Conservation (phyloP, 2,113 vertebrate species). For the Podarcis muralis region DNA sequence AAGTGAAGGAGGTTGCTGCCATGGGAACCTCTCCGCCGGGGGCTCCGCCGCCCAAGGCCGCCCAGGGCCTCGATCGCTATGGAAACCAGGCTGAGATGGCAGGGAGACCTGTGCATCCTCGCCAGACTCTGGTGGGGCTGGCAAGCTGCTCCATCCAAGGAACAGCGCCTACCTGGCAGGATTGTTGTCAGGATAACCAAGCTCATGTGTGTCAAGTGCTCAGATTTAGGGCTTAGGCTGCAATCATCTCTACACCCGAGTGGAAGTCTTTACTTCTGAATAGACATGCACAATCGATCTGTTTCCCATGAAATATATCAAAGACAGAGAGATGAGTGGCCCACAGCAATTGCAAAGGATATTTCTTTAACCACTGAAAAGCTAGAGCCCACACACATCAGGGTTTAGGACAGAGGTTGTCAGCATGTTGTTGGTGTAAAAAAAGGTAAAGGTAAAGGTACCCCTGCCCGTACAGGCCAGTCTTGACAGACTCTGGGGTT, state of each 20-base stretch:
- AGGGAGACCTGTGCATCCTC: too few species aligned
- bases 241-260: neutral
- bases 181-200: neutral
- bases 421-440: too few species aligned
- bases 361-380: neutral
- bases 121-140: neutral
- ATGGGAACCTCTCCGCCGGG: slow-evolving; percentile 15
- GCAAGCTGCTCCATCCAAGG: too few species aligned
- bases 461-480: too few species aligned
- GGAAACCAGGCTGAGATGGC: neutral
- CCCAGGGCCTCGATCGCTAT: neutral
- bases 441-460: too few species aligned
- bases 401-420: too few species aligned
- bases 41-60: neutral
- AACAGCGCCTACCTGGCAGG: neutral
- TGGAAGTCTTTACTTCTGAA: neutral
- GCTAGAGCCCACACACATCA: neutral
- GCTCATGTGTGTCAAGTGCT: neutral
- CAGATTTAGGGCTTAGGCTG: neutral
- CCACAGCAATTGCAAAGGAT: neutral
- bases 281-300: neutral
- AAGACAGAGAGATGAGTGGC: neutral
- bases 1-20: neutral
- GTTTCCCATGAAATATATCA: neutral
- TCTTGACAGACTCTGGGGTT: too few species aligned